Conservation (phyloP, 2,113 vertebrate species). For the Mastomys coucha region DNA sequence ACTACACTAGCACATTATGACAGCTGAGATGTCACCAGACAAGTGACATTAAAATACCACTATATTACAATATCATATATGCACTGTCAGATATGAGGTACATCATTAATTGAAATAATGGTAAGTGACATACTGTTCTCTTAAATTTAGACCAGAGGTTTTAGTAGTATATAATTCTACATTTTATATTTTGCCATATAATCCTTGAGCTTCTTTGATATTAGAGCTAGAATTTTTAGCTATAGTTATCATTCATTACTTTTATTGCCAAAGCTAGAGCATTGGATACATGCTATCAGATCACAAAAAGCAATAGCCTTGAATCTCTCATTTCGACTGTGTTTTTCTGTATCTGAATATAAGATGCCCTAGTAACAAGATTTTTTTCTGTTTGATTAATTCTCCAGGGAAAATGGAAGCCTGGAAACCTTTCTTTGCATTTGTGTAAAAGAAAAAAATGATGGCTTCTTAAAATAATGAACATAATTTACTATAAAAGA, state of each 20-base stretch:
- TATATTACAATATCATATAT: no score
- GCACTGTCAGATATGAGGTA: background rate
- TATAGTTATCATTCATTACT: slow-evolving; percentile 32
- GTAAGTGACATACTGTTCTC: background rate
- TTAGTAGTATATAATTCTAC: slow-evolving; percentile 1
- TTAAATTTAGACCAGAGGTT: background rate
- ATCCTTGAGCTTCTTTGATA: slow-evolving; percentile 14
- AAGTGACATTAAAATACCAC: background rate
- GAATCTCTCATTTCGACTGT: slow-evolving; percentile 47
- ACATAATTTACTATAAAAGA: slow-evolving; percentile 43
- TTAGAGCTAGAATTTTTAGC: background rate
- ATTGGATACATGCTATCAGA: slow-evolving; percentile 22
- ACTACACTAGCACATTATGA: background rate
- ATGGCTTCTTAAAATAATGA: slow-evolving; percentile 45
- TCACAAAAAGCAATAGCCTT: slow-evolving; percentile 53
- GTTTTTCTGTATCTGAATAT: slow-evolving; percentile 46
- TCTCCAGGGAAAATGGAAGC: slow-evolving; percentile 43
- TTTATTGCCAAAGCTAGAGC: slow-evolving; percentile 30
- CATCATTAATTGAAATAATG: background rate
- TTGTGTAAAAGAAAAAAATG: background rate
- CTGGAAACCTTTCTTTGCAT: slow-evolving; percentile 19
- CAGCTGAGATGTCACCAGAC: no score
- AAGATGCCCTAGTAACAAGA: slow-evolving; percentile 46
- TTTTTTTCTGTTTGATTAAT: slow-evolving; percentile 67
- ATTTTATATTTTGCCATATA: background rate